Conservation (phyloP, 2,888 invertebrate species). For the Cybosia mesomella region DNA sequence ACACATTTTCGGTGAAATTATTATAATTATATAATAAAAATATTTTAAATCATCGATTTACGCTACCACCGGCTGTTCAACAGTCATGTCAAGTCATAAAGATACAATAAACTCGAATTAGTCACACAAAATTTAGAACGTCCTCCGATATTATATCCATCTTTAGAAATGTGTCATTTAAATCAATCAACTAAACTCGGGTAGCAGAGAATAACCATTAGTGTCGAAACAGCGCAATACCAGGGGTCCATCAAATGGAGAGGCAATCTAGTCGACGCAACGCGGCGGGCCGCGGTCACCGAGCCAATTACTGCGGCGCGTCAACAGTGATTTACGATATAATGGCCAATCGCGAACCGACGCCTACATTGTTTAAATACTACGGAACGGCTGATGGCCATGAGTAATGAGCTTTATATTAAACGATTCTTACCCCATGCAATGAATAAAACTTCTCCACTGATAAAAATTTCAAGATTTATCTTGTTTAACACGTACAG, state of each 20-base stretch:
- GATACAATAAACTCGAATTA: neutral
- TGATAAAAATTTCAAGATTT: neutral
- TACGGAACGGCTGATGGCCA: constrained; percentile 49
- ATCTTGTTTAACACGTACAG: neutral
- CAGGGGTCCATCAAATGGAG: constrained; percentile 71
- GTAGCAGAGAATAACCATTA: constrained; percentile 47
- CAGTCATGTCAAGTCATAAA: too few relatives aligned
- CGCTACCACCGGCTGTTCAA: too few relatives aligned
- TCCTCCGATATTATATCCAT: neutral
- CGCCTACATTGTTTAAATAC: constrained; percentile 82
- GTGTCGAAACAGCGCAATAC: constrained; percentile 62
- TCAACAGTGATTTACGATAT: constrained; percentile 84
- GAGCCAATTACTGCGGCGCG: constrained; percentile 77
- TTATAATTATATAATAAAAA: too few relatives aligned
- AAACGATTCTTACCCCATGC: constrained; percentile 31
- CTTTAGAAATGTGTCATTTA: constrained; percentile 19
- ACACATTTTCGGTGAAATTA: too few relatives aligned
- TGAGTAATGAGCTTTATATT: constrained; percentile 52
- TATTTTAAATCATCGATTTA: too few relatives aligned
- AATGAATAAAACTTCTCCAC: constrained; percentile 8
- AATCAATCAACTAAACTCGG: constrained; percentile 42
- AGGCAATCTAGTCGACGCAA: constrained; percentile 62
- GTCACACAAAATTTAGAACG: neutral
- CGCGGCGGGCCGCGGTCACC: constrained; percentile 55
- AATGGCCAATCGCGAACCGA: constrained; percentile 69